These are phyloP conservation scores for Idaea aversata DNA, from an alignment of 2,888 invertebrate genomes.

Conservation along the genomic window DNA sequence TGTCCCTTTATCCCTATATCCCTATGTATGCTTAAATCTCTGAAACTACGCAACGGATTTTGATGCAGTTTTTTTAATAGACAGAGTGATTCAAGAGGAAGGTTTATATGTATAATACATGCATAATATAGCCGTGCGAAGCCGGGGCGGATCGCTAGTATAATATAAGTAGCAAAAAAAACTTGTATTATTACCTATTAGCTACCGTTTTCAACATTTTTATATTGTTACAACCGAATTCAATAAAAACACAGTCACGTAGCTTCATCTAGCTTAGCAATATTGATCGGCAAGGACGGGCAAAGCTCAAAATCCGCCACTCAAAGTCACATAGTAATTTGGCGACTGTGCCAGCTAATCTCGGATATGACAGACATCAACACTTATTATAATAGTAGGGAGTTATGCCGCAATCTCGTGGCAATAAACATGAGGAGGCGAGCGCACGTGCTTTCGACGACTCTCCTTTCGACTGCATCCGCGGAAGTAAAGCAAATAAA, in stretches of 20 bases:
- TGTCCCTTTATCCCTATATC: too few relatives aligned
- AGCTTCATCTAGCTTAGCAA: neutral
- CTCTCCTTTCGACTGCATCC: conserved; percentile 37
- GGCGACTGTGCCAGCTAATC: conserved; percentile 31
- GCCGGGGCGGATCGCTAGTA: too few relatives aligned
- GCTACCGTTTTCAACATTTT: neutral
- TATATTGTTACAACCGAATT: neutral
- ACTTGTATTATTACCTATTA: too few relatives aligned
- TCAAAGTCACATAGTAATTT: conserved; percentile 14
- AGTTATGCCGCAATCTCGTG: conserved; percentile 68
- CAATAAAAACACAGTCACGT: neutral
- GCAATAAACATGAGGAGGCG: conserved; percentile 61
- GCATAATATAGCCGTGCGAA: too few relatives aligned
- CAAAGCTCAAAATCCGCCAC: neutral
- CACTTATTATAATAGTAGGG: conserved; percentile 53
- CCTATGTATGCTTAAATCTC: too few relatives aligned
- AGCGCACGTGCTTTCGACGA: conserved; percentile 61
- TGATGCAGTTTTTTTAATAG: too few relatives aligned
- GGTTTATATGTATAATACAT: too few relatives aligned
- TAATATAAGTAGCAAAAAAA: too few relatives aligned
- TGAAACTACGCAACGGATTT: too few relatives aligned
- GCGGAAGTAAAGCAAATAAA: conserved; percentile 48
- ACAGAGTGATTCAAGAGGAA: too few relatives aligned
- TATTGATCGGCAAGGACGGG: neutral
- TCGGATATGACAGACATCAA: conserved; percentile 41